Evolutionary conservation across 2,113 vertebrate genomes (phyloP), one percentile per base, ranked within the genome.

Genomic region (Nothocercus nigrocapillus): DNA sequence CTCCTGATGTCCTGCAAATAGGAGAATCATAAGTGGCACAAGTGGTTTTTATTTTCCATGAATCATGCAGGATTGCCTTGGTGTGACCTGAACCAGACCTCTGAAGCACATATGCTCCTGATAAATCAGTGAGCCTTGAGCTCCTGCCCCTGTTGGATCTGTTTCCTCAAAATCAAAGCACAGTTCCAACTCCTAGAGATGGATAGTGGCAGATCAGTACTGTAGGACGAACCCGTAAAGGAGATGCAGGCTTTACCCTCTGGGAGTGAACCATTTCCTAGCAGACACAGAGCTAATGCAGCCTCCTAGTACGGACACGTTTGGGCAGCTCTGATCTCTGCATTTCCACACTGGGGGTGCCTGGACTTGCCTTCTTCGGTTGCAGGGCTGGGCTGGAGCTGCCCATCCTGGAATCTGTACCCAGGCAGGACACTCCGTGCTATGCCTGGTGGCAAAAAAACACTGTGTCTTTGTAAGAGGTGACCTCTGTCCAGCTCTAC

Each of bases 1-100:
- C 96, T 97, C 96, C 97, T 98, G 88, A 98, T 83, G 82, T 98
- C 98, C 98, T 99, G 81, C 73, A 95, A 89, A 54, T 47, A 77
- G 13, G 13, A 85, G 56, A 85, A 34, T 13, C 1, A 1, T 28
- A n/a, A 79, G 61, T 5, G 34, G 24, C 79, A 67, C 18, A 4
- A 45, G 22, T 19, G 28, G n/a, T 32, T 44, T n/a, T 36, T 32
- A 44, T n/a, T 36, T 28, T 19, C 14, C 15, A 12, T 4, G 16
- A 12, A 18, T 40, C 1, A 0, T 7, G 40, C 44, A 58, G 11
- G 0, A 0, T 25, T 36, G 30, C 30, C 56, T 62, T 34, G 15
- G 14, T 51, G 42, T 86, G 44, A 24, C 64, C 69, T 75, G 18
- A 62, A 42, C 34, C 14, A 70, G 53, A 44, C 20, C 30, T 44